Conservation (phyloP, 1,140 invertebrate species). For the Probaryconus sp. region DNA sequence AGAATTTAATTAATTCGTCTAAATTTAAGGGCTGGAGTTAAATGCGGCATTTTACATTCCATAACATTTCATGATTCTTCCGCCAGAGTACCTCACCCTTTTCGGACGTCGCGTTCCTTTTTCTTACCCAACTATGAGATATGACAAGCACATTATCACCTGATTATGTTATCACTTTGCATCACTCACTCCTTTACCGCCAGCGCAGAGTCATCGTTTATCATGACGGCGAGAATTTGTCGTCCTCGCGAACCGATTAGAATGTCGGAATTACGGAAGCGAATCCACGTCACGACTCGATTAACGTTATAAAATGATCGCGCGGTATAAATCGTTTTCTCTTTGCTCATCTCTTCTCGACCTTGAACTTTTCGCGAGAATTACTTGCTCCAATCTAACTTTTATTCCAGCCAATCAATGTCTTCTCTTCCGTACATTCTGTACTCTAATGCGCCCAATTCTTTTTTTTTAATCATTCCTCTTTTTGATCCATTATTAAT, state of each 20-base stretch:
- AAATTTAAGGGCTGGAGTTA: neutral
- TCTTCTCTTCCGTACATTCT: no score
- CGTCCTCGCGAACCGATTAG: constrained; percentile 55
- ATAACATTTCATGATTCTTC: constrained; percentile 21
- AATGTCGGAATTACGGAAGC: constrained; percentile 57
- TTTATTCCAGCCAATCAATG: neutral
- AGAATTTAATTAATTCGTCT: neutral
- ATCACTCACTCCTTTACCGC: constrained; percentile 73
- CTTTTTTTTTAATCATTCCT: no score
- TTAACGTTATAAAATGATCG: constrained; percentile 52
- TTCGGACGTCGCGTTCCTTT: constrained; percentile 25
- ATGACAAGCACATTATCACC: constrained; percentile 74
- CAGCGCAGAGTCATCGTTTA: constrained; percentile 69
- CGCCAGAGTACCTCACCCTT: constrained; percentile 22
- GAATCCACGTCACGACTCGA: constrained; percentile 47
- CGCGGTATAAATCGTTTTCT: constrained; percentile 17
- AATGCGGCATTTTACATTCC: neutral
- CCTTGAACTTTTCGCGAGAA: neutral
- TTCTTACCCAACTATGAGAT: constrained; percentile 66
- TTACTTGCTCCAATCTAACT: neutral
- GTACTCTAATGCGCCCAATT: no score
- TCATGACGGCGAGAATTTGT: constrained; percentile 64
- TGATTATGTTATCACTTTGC: constrained; percentile 76
- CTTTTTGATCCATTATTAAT: neutral
- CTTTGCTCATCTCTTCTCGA: constrained; percentile 2